Evolutionary conservation across 1,140 invertebrate species (phyloP), one percentile per base, ranked within the genome.

Genomic region (Heliconius eleuchia): DNA sequence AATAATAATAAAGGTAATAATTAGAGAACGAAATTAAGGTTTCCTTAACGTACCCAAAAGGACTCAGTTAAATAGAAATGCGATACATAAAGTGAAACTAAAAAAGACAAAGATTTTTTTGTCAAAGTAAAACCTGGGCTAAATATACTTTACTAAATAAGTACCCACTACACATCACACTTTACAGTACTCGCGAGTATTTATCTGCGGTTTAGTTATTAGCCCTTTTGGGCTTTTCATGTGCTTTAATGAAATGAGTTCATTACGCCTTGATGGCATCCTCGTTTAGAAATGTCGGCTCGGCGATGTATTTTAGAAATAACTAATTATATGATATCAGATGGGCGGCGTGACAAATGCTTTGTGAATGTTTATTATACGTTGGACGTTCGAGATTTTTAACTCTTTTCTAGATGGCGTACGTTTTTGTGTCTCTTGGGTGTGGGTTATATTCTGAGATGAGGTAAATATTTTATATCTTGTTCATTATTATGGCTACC

Each of bases 171-270:
- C 9, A 27, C 23, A 50, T 4, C 37, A 52, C 42, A 34, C 73
- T 19, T 80, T 80, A 46, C 5, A 37, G 50, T 80, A 76, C 78
- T 76, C 57, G 74, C 60, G 78, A 72, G 73, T 80, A 76, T 80
- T 80, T 80, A 80, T 80, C 78, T 76, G 60, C 37, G 78, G 78
- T 76, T 80, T 80, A 80, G 70, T 80, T 80, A 80, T 80, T 80
- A 80, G 78, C 74, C 74, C 74, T 80, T 76, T 76, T n/a, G 74
- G 66, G 66, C 70, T 70, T 76, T 80, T 76, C 78, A 80, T 80
- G 78, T 76, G 46, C 74, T 76, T 80, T 80, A 80, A 80, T 80
- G 74, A 76, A 80, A 80, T 37, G 74, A 60, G 66, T 75, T 80
- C 50, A 71, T 80, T 80, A 71, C 23, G 27, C 71, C 76, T 77